These are phyloP conservation scores for Dicyrtoma fusca DNA, from an alignment of 2,888 invertebrate genomes.

Conservation along the genomic window DNA sequence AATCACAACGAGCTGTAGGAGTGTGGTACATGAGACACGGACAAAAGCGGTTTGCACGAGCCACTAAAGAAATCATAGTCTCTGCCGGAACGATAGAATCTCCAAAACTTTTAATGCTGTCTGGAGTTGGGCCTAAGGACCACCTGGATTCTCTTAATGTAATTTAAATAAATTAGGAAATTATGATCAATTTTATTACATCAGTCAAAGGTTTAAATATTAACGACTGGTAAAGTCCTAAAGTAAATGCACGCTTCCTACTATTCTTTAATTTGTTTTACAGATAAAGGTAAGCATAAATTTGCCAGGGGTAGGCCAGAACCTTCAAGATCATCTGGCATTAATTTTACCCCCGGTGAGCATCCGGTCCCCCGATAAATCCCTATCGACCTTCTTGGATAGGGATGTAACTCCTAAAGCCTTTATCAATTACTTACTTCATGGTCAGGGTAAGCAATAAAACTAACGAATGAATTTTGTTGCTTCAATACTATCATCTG, in stretches of 20 bases:
- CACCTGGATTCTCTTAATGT: conserved; percentile 26
- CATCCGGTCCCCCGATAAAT: conserved; percentile 33
- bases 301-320: conserved; percentile 52
- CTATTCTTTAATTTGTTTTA: conserved; percentile 1
- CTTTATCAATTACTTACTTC: too few species aligned
- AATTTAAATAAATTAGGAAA: too few species aligned
- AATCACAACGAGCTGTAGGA: conserved; percentile 21
- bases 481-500: too few species aligned
- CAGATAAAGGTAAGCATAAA: conserved; percentile 47
- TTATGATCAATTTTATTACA: not conserved
- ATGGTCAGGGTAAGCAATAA: too few species aligned
- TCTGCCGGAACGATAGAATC: conserved; percentile 22
- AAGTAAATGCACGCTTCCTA: too few species aligned
- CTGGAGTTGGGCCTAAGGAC: conserved; percentile 19
- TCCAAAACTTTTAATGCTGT: conserved; percentile 28
- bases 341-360: conserved; percentile 33
- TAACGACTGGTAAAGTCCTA: too few species aligned
- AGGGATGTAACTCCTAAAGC: not conserved
- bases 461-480: too few species aligned
- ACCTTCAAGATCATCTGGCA: conserved; percentile 48
- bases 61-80: conserved; percentile 23
- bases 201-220: too few species aligned
- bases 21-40: conserved; percentile 22
- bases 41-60: conserved; percentile 15
- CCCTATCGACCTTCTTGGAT: conserved; percentile 39